Evolutionary conservation across 2,888 invertebrate species (phyloP), one percentile per base, ranked within the genome.

Genomic region (Strigamia transsilvanica): DNA sequence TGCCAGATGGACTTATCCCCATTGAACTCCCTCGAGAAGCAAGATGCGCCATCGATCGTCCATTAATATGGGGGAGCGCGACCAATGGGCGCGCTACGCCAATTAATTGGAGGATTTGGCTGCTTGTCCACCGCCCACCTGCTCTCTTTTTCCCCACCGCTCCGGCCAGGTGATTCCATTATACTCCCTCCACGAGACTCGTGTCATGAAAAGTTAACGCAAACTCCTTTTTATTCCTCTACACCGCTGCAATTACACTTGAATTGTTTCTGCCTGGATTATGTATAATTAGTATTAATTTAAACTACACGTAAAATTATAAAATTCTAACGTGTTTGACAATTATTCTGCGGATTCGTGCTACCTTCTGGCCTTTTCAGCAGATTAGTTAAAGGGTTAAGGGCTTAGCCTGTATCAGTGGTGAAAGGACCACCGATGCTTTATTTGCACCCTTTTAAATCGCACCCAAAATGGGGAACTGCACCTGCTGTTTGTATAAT

Each of bases 1-100:
- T 46, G 46, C 46, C 46, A 46, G 46, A 46, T 46, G 46, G 46
- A 46, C 46, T 46, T 46, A 46, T 46, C 46, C 46, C 46, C 46
- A 46, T 46, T 46, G 15, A 46, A n/a, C 15, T 46, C 46, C 46
- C 46, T 46, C 46, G 46, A 46, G 46, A 46, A n/a, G 15, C 46
- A 46, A 46, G 46, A 46, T 46, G 46, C n/a, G 46, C 46, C 46
- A 46, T 46, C 46, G 46, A 46, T 46, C 46, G 46, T n/a, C 46
- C 46, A 46, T 46, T 46, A 46, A 46, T 46, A 46, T n/a, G n/a
- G 46, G n/a, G 46, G 46, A n/a, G n/a, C 15, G 15, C 46, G 46
- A 46, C 46, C 46, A 46, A 46, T 46, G 46, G 46, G 13, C 15
- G 46, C 46, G 46, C 46, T 10, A 46, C 46, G 46, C 46, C 46